Percentiles rank a stretch among this genome's conserved stretches.
phyloP scores from a whole-genome alignment of 2,113 vertebrate species.

The Zosterops hypoxanthus region DNA sequence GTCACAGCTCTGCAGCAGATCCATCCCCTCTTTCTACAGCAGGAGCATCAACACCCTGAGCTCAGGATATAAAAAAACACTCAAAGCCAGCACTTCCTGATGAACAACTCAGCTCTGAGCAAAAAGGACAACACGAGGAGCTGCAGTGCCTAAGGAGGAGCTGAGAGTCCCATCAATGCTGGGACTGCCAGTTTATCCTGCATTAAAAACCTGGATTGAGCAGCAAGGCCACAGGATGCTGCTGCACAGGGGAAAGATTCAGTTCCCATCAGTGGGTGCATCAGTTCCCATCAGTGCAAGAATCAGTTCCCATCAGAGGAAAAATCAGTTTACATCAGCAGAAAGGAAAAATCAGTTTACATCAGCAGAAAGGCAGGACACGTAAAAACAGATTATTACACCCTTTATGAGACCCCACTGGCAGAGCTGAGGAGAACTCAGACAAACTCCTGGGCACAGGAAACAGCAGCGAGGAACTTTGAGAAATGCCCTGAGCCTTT shows the following conservation, averaged over 20 bases:
- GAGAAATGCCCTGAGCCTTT: not conserved
- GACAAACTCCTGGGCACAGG: not conserved
- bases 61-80: not conserved
- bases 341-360: not conserved
- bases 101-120: not conserved
- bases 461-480: not conserved
- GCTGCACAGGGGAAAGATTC: not conserved
- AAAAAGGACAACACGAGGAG: accelerated
- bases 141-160: accelerated
- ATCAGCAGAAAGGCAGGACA: not conserved
- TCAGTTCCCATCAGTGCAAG: not conserved
- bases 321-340: not conserved
- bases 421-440: not conserved
- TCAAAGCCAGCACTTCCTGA: not conserved
- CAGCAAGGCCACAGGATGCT: not conserved
- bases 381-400: accelerated
- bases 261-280: not conserved
- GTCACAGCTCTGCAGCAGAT: not conserved
- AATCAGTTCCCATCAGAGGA: not conserved
- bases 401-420: not conserved
- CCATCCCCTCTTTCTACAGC: not conserved
- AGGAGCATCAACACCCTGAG: not conserved
- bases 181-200: not conserved
- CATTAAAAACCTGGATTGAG: accelerated
- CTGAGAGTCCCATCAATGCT: accelerated